Base-by-base conservation (phyloP, 1,140 invertebrate genomes). In the Meloidogyne hapla region DNA sequence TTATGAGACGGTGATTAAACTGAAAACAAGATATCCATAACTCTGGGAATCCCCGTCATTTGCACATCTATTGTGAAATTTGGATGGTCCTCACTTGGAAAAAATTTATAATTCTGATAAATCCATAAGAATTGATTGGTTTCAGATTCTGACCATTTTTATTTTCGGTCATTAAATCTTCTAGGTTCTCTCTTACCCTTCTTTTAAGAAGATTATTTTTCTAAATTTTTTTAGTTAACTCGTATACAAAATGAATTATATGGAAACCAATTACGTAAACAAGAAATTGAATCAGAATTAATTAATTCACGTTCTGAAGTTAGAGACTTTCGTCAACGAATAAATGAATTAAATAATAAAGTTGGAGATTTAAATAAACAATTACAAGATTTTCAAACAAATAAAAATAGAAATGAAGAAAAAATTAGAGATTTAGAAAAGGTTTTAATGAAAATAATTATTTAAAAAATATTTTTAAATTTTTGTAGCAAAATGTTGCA, bases 361-460 rank as follows among this genome's bases (percentile, higher is more conserved):
- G 68, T 87, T 15, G 40, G 66, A 12, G 85, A 86, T 33, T 74
- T 86, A 40, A 86, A 86, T 77, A 45, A 84, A 62, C 85, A 86
- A 78, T 67, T 86, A 13, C 84, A 87, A 74, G 85, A 86, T 38
- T 76, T 76, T 25, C 76, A 81, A 68, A 71, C 71, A 1, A 86
- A 85, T 33, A 85, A 86, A 76, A 87, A 86, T 61, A 66, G 85
- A 45, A 71, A 75, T 21, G 85, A 86, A n/a, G 82, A 86, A 69
- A 72, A 81, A 74, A 69, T 87, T 25, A 69, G 84, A 28, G 77
- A 79, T 12, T 68, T 86, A 5, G 85, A 86, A 69, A 86, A 86
- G 70, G 83, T 84, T 76, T 75, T 79, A 71, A n/a, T n/a, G n/a
- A n/a, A 64, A 73, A 5, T 12, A 69, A 75, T 8, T 18, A 38